Base-by-base conservation (phyloP, 2,888 invertebrate genomes). In the Dascillus cervinus region DNA sequence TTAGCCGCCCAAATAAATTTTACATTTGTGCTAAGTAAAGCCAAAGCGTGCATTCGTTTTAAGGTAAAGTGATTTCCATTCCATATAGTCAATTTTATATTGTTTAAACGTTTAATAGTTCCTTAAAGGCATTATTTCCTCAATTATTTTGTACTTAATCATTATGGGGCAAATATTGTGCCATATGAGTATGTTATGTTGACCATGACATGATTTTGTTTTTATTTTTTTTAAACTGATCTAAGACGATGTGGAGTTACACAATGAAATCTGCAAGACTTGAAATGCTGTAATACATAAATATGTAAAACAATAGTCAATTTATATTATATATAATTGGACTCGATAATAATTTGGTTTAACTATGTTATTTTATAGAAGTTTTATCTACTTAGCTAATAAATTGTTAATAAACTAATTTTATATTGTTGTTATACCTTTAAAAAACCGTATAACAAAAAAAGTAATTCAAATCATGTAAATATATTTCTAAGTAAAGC, bases 91-190 rank as follows among this genome's bases (percentile, higher is more conserved):
- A 22, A 28, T 39, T 29, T 35, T 33, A 22, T 29, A 14, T 26
- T 29, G 26, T 32, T 28, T 10, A 23, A 26, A 31, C 29, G 32
- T 33, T 41, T 29, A 41, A 37, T 44, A 44, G 41, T 44, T 44
- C 44, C 44, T 44, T 26, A 26, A 39, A 39, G 43, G 39, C 43
- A 41, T 44, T 43, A 43, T 43, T 39, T n/a, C n/a, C n/a, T n/a
- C n/a, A 30, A 40, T 41, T 25, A 37, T 44, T 39, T 37, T 28
- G 46, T 45, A 49, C 45, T 46, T 47, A 47, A 44, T 40, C 37
- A 41, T 44, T n/a, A n/a, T n/a, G n/a, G n/a, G 46, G 49, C 47
- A 41, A 41, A 38, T 34, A 26, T 26, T 23, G 49, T 49, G 49
- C 49, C 49, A 49, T 49, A 47, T 37, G 34, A 33, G 11, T 28